Conservation (phyloP, 2,113 vertebrate species). For the Orthonyx spaldingii region DNA sequence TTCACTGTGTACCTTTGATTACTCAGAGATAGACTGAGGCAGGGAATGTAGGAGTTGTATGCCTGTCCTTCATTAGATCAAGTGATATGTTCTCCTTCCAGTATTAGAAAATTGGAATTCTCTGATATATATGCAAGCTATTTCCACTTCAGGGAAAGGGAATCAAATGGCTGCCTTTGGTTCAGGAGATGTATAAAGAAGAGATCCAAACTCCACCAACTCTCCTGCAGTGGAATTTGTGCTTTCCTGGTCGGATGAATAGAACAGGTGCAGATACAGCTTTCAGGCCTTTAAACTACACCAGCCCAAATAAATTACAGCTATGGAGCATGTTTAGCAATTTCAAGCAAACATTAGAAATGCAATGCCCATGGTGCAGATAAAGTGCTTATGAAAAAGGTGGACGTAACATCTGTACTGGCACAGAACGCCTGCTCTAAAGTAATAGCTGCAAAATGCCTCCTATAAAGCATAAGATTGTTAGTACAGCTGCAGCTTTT, state of each 20-base stretch:
- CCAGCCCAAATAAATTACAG: conserved; percentile 51
- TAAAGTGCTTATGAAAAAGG: conserved; percentile 55
- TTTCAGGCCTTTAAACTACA: conserved; percentile 30
- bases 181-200: not conserved
- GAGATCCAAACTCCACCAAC: not conserved
- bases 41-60: not conserved
- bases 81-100: not conserved
- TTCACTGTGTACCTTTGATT: not conserved
- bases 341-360: conserved; percentile 33
- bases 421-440: not conserved
- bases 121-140: not conserved
- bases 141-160: not conserved
- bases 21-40: not conserved
- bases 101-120: not conserved
- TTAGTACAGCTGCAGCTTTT: conserved; percentile 67
- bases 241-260: not conserved
- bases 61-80: not conserved
- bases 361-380: conserved; percentile 45
- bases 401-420: conserved; percentile 46
- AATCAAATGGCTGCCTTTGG: not conserved
- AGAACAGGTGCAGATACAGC: conserved; percentile 45
- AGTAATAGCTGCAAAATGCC: conserved; percentile 57
- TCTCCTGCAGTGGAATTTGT: not conserved
- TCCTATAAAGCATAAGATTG: conserved; percentile 40
- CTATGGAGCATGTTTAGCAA: not conserved